These are phyloP conservation scores for Cavia porcellus DNA, from an alignment of 2,113 vertebrate species.

Conservation along the genomic window DNA sequence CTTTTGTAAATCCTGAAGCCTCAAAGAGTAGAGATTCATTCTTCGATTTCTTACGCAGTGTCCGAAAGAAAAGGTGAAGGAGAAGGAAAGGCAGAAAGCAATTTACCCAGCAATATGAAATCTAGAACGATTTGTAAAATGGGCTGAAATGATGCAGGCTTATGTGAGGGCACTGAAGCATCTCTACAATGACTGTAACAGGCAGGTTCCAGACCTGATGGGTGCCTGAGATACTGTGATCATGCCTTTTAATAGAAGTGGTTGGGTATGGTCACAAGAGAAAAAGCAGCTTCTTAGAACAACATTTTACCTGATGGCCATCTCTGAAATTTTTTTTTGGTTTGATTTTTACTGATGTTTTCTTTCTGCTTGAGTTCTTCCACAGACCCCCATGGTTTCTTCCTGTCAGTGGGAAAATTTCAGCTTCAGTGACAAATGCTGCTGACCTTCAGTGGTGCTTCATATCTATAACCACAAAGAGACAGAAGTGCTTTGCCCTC, in stretches of 20 bases:
- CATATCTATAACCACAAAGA: constrained; percentile 16
- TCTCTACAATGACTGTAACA: not conserved
- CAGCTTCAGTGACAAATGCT: constrained; percentile 61
- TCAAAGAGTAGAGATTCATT: not conserved
- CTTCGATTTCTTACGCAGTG: not conserved
- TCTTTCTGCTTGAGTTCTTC: constrained; percentile 62
- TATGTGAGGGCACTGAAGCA: not conserved
- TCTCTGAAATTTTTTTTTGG: not conserved
- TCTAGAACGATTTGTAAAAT: constrained; percentile 46
- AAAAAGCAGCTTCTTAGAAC: constrained; percentile 43
- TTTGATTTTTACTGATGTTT: constrained; percentile 73
- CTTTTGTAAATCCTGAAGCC: not conserved
- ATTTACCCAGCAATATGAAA: constrained; percentile 49
- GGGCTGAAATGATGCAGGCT: constrained; percentile 34
- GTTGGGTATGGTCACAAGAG: not conserved
- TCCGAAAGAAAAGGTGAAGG: constrained; percentile 8
- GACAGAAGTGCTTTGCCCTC: not conserved
- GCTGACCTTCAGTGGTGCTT: not conserved
- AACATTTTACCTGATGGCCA: constrained; percentile 43
- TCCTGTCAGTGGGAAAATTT: constrained; percentile 57
- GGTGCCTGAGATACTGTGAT: not conserved
- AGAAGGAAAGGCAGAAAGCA: not conserved
- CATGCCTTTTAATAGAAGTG: not conserved
- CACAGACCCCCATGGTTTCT: constrained; percentile 57
- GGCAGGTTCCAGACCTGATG: not conserved